phyloP scores from a whole-genome alignment of 2,888 invertebrate genomes.

The Pheosia gnoma region DNA sequence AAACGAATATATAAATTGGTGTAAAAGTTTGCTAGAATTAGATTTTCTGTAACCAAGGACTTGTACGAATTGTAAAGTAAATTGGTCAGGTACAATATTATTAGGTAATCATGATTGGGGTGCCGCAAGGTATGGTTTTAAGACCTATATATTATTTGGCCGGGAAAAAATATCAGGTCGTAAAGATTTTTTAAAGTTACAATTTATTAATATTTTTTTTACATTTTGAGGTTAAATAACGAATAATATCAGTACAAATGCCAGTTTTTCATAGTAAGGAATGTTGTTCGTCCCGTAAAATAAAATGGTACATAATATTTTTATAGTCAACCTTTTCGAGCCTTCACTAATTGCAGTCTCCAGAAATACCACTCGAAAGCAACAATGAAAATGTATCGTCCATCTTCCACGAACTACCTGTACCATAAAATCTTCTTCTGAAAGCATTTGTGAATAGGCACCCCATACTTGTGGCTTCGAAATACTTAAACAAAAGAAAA shows the following conservation, averaged over 20 bases:
- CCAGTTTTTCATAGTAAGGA: too few species aligned
- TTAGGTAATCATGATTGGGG: not conserved
- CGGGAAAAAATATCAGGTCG: not conserved
- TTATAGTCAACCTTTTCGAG: not conserved
- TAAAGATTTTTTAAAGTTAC: not conserved
- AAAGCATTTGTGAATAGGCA: not conserved
- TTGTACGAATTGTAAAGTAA: not conserved
- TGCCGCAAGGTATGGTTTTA: not conserved
- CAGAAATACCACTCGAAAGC: conserved; percentile 10
- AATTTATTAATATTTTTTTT: too few species aligned
- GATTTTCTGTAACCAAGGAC: not conserved
- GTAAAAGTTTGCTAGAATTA: conserved; percentile 3
- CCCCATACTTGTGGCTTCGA: conserved; percentile 3
- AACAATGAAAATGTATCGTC: conserved; percentile 8
- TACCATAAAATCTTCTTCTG: conserved; percentile 15
- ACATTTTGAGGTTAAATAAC: too few species aligned
- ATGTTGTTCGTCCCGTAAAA: not conserved
- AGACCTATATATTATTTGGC: not conserved
- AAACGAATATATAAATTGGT: conserved; percentile 18
- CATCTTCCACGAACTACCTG: conserved; percentile 19
- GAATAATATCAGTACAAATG: too few species aligned
- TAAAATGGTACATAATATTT: not conserved
- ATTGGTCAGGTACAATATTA: not conserved
- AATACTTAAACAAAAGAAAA: conserved; percentile 22
- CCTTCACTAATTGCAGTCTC: conserved; percentile 6